phyloP scores from a whole-genome alignment of 1,140 invertebrate genomes.

The Ceratina calcarata region DNA sequence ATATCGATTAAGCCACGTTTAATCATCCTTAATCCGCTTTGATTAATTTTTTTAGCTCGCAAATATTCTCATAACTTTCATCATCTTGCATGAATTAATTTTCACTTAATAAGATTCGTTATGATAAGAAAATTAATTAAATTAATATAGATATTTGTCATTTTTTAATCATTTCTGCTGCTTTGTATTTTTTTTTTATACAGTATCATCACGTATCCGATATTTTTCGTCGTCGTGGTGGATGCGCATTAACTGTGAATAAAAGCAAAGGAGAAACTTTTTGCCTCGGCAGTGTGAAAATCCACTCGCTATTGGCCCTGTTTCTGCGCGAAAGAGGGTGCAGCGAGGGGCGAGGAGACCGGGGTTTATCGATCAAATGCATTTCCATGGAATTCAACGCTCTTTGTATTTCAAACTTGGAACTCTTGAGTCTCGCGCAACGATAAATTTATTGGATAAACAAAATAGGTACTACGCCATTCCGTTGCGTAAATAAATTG shows the following conservation, averaged over 20 bases:
- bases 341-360: background rate
- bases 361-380: slow-evolving; percentile 10
- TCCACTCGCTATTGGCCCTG: slow-evolving; percentile 1
- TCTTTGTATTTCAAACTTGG: slow-evolving; percentile 40
- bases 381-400: slow-evolving; percentile 34
- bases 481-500: slow-evolving; percentile 42
- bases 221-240: background rate
- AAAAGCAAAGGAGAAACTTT: background rate
- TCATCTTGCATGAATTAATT: too few species aligned
- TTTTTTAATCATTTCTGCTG: too few species aligned
- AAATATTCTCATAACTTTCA: too few species aligned
- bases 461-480: slow-evolving; percentile 30
- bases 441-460: slow-evolving; percentile 50
- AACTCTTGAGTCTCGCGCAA: slow-evolving; percentile 19
- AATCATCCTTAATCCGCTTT: slow-evolving; percentile 16
- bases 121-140: too few species aligned
- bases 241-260: background rate
- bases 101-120: too few species aligned
- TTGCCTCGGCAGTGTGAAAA: background rate
- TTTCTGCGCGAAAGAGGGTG: background rate
- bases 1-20: slow-evolving; percentile 45
- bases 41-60: too few species aligned
- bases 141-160: too few species aligned
- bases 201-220: too few species aligned
- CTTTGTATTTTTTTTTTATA: too few species aligned